These are phyloP conservation scores for Microcebus murinus DNA, from an alignment of 2,113 vertebrate genomes.

Conservation along the genomic window DNA sequence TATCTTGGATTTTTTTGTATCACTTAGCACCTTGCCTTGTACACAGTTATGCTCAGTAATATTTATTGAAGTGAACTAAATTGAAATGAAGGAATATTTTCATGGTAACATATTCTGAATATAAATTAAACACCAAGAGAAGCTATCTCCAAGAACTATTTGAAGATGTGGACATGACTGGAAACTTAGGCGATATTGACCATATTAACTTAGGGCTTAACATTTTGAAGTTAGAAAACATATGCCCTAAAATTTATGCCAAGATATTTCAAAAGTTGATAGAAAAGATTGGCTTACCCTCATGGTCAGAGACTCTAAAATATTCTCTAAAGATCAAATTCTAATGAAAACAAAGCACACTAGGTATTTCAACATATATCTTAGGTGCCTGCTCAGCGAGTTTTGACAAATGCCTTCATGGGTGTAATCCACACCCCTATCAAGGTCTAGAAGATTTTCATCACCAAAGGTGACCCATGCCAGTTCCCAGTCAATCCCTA, in stretches of 20 bases:
- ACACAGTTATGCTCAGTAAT: neutral
- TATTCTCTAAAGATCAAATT: neutral
- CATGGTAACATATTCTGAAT: neutral
- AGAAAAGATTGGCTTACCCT: slow-evolving; percentile 23
- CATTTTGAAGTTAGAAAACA: slow-evolving; percentile 23
- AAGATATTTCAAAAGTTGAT: slow-evolving; percentile 8
- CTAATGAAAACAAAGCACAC: neutral
- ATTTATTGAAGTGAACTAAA: slow-evolving; percentile 26
- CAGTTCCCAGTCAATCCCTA: neutral
- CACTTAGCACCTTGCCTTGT: neutral
- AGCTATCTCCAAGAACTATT: neutral
- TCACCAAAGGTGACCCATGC: neutral
- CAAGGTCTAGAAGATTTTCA: neutral
- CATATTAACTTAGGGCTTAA: slow-evolving; percentile 2
- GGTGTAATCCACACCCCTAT: neutral
- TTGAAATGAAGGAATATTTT: slow-evolving; percentile 25
- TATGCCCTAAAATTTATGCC: neutral
- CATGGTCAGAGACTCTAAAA: neutral
- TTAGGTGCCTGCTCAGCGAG: neutral
- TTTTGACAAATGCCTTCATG: neutral
- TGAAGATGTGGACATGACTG: neutral
- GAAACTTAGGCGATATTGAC: neutral
- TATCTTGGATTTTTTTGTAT: neutral
- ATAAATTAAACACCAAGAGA: neutral
- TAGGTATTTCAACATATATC: neutral